These are phyloP conservation scores for Cyprinodon brontotheroides DNA, from an alignment of 2,113 vertebrate species.

Conservation along the genomic window DNA sequence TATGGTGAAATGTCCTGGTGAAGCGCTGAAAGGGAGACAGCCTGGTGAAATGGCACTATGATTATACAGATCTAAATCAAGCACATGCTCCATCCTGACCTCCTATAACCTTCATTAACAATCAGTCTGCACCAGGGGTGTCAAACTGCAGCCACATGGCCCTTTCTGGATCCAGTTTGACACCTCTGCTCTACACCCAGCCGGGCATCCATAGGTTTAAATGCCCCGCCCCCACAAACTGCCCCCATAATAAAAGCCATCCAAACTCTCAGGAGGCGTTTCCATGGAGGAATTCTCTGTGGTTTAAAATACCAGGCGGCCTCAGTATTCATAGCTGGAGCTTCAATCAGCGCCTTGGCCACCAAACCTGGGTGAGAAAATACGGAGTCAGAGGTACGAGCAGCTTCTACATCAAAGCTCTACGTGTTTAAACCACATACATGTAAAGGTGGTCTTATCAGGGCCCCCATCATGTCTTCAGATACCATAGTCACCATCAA, in stretches of 20 bases:
- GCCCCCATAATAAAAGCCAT: constrained; percentile 1
- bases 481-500: not conserved
- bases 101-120: not conserved
- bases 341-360: not conserved
- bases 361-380: not conserved
- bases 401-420: too few species aligned
- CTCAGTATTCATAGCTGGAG: not conserved
- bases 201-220: constrained; percentile 7
- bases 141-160: too few species aligned
- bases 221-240: constrained; percentile 21
- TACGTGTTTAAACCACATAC: not conserved
- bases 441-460: not conserved
- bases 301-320: constrained; percentile 50
- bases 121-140: too few species aligned
- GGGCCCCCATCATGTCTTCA: constrained; percentile 1
- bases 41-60: too few species aligned
- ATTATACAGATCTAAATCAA: not conserved
- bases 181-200: not conserved
- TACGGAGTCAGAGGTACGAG: too few species aligned
- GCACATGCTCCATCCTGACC: not conserved
- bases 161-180: too few species aligned
- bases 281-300: constrained; percentile 54
- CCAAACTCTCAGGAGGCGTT: constrained; percentile 41
- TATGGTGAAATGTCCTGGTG: too few species aligned
- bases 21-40: too few species aligned